Percentiles rank a stretch among this genome's conserved stretches.
Conservation (phyloP, 2,888 invertebrate genomes). For the Deroplatys truncata region DNA sequence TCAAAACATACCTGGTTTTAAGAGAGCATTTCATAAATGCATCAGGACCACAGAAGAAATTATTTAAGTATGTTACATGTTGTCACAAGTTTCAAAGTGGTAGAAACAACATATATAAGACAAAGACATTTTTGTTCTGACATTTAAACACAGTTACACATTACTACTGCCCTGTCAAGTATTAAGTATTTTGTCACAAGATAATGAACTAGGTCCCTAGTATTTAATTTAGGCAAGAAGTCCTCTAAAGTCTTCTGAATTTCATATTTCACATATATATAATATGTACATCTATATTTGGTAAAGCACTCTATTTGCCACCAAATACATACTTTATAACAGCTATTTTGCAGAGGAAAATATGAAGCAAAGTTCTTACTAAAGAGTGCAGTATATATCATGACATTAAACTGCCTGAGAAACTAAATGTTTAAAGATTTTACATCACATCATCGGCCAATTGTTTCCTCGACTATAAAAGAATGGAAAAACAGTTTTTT, state of each 20-base stretch:
- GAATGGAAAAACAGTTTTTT: not conserved
- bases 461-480: not conserved
- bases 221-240: not conserved
- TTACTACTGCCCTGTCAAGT: not conserved
- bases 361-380: not conserved
- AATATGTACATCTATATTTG: not conserved
- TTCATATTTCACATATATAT: not conserved
- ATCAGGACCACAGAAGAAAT: not conserved
- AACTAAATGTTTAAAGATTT: not conserved
- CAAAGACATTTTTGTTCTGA: not conserved
- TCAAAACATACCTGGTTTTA: not conserved
- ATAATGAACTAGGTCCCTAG: conserved; percentile 1
- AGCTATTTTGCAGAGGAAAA: not conserved
- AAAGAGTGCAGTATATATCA: not conserved
- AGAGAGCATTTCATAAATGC: not conserved
- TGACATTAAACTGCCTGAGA: not conserved
- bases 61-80: not conserved
- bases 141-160: not conserved
- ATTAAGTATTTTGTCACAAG: not conserved
- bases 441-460: not conserved
- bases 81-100: not conserved
- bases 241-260: not conserved
- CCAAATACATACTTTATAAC: not conserved
- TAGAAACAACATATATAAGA: not conserved
- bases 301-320: not conserved